These are phyloP conservation scores for Heliconius cydno DNA, from an alignment of 2,888 invertebrate species.

Conservation along the genomic window DNA sequence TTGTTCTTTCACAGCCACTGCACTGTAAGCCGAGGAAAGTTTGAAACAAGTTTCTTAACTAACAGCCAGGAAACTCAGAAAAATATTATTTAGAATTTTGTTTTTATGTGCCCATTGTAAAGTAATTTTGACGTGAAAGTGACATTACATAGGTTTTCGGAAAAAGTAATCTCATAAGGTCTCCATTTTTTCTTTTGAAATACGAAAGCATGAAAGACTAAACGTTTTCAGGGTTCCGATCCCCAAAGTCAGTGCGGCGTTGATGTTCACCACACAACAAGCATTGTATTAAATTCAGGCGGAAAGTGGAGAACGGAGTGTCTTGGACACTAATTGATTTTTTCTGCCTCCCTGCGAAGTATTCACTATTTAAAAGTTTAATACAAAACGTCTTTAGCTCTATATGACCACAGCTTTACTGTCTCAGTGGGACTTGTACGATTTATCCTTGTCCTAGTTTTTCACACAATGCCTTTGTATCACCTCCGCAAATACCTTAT, in stretches of 20 bases:
- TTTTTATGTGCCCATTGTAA: not conserved
- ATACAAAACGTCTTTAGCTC: not conserved
- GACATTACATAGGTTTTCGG: not conserved
- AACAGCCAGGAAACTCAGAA: not conserved
- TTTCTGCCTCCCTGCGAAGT: not conserved
- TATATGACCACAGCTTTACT: slow-evolving; percentile 18
- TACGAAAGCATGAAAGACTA: no score
- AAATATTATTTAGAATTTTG: not conserved
- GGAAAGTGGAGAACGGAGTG: not conserved
- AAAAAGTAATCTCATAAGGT: no score
- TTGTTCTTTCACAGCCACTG: slow-evolving; percentile 14
- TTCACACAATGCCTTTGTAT: slow-evolving; percentile 38
- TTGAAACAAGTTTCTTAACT: slow-evolving; percentile 13
- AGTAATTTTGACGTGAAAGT: not conserved
- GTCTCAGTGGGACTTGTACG: slow-evolving; percentile 29
- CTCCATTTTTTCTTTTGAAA: no score
- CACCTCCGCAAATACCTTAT: slow-evolving; percentile 39
- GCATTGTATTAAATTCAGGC: not conserved
- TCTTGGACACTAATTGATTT: not conserved
- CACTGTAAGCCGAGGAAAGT: not conserved
- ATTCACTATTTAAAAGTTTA: not conserved
- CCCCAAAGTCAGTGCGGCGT: no score
- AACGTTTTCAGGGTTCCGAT: no score
- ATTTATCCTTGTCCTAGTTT: slow-evolving; percentile 41
- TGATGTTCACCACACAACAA: no score